Evolutionary conservation across 2,797 vertebrate genomes (phyloP), one percentile per base, ranked within the genome.

Genomic region (Sciaenops ocellatus): DNA sequence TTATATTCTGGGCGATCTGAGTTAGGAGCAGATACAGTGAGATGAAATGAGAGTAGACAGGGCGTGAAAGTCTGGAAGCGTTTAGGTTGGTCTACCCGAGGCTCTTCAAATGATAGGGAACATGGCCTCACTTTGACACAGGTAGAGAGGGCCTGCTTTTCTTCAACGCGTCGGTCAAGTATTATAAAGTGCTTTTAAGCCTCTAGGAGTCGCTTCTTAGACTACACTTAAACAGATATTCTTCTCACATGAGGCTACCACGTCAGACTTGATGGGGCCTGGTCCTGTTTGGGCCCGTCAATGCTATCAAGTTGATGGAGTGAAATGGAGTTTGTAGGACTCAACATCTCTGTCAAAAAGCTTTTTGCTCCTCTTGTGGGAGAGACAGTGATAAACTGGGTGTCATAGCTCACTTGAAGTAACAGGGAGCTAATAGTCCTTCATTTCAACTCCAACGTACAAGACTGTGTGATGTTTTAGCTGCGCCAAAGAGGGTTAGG

Each of bases 41-140:
- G 68, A 79, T 69, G 42, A 80, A 91, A 89, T 88, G 67, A 90
- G 76, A 90, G 69, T 73, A 90, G 90, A 86, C 88, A 51, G 79
- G 61, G 80, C 51, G 67, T 83, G 82, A 87, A 87, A 76, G 76
- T 91, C 90, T 95, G 92, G 86, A 87, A 92, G 76, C 78, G n/a
- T 90, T 95, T 94, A 93, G 62, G 13, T 17, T 17, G 77, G 81
- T 80, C 73, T 86, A 84, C 72, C 60, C 65, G 16, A 5, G 79
- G 41, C 83, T 84, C 26, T 26, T 78, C 46, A 57, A 61, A 56
- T 77, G 76, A 87, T 82, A 52, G 71, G 70, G 76, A 89, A 70
- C 84, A 80, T 51, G 72, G 70, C 85, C 56, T 82, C 71, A 46
- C 77, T 77, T 78, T 87, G 80, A 87, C 89, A 68, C 80, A 83